These are phyloP conservation scores for Leptinotarsa juncta DNA, from an alignment of 2,888 invertebrate genomes.

Conservation along the genomic window DNA sequence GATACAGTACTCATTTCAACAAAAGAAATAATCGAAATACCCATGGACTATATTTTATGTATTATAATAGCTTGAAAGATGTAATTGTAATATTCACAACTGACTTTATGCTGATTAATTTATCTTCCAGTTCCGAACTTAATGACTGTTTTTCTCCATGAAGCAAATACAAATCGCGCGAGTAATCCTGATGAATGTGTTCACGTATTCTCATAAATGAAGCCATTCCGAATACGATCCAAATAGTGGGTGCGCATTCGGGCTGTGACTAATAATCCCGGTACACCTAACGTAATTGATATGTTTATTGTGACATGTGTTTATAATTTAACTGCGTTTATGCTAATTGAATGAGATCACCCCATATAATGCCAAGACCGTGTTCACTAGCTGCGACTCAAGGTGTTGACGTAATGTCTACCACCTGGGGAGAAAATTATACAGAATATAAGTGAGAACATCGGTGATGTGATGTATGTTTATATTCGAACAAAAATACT, in stretches of 20 bases:
- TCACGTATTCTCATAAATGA: constrained; percentile 20
- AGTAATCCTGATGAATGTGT: constrained; percentile 12
- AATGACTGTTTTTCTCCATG: constrained; percentile 4
- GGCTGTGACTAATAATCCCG: constrained; percentile 26
- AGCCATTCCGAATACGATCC: constrained; percentile 20
- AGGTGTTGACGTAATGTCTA: constrained; percentile 21
- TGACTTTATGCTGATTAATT: too few relatives aligned
- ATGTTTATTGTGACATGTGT: constrained; percentile 34
- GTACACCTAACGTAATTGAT: constrained; percentile 33
- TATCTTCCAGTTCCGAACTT: neutral
- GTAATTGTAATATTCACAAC: too few relatives aligned
- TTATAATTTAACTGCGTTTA: constrained; percentile 29
- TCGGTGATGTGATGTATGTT: constrained; percentile 5
- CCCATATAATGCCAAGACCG: constrained; percentile 22
- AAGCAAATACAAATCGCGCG: constrained; percentile 11
- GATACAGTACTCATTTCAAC: too few relatives aligned
- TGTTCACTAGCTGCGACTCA: neutral
- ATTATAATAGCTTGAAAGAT: too few relatives aligned
- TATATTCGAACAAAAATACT: neutral
- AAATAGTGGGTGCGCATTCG: constrained; percentile 25
- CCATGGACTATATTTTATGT: too few relatives aligned
- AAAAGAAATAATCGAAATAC: too few relatives aligned
- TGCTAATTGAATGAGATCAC: constrained; percentile 38
- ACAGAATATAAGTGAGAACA: constrained; percentile 5
- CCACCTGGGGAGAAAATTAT: constrained; percentile 16